Evolutionary conservation across 2,113 vertebrate genomes (phyloP).

Genomic region (Pteruthius melanotis): DNA sequence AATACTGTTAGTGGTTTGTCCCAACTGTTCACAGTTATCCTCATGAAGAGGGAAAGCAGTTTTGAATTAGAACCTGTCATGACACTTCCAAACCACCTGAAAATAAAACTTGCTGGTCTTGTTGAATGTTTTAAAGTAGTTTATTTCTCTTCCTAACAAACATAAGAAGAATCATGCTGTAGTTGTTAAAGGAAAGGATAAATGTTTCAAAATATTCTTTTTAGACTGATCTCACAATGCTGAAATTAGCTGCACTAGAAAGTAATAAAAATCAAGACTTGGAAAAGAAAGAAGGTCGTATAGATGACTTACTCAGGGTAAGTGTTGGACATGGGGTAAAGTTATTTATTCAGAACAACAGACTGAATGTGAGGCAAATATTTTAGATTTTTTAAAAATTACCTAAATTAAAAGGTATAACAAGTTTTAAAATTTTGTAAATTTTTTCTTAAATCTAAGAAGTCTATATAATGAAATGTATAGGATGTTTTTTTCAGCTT

Average conservation of each 20-base stretch:
- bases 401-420: not conserved
- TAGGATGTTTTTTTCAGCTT: not conserved
- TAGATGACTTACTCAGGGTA: constrained; percentile 99
- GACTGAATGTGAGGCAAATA: not conserved
- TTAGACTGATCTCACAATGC: constrained; percentile 96
- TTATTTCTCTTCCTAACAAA: not conserved
- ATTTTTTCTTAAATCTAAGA: not conserved
- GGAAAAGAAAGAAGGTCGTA: constrained; percentile 99
- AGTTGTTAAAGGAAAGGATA: not conserved
- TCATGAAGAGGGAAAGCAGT: not conserved
- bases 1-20: not conserved
- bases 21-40: not conserved
- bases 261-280: constrained; percentile 99
- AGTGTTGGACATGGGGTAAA: constrained; percentile 61
- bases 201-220: constrained; percentile 50
- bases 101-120: not conserved
- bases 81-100: not conserved
- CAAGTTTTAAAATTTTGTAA: not conserved
- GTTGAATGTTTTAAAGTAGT: not conserved
- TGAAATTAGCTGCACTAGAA: constrained; percentile 98
- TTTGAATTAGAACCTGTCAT: not conserved
- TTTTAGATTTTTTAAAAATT: not conserved
- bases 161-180: not conserved
- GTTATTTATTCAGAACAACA: not conserved
- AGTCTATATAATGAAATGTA: not conserved